Base-by-base conservation (phyloP, 35 echinoderm and acorn worm species). In the Holothuria glaberrima region DNA sequence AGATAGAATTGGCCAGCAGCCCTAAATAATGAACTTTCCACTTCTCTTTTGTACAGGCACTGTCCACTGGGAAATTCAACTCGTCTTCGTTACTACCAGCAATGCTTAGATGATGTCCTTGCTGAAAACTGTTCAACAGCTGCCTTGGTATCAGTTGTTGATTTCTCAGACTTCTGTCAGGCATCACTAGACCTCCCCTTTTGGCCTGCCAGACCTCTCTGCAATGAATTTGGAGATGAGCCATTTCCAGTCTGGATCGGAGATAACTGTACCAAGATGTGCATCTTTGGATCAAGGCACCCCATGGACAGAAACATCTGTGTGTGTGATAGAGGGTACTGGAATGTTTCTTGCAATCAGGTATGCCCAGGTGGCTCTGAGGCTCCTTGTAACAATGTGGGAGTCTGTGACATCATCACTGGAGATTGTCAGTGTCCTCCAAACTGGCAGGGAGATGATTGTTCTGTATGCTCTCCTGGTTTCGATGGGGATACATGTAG, bases 231-330 rank as follows among this genome's bases (percentile, higher is more conserved):
- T 76, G 88, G 89, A 6, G 83, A 88, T 74, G 76, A 82, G 5
- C 81, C 88, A 12, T 97, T 97, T 75, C 94, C 94, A 36, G n/a
- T 90, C 5, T 97, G 94, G 94, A 97, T 97, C 71, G 94, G 94
- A 24, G 91, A 97, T 58, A 77, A 82, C 62, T 97, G 94, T 75
- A 63, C 90, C 59, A 93, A 88, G 44, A 56, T 63, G 18, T 97
- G 94, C 65, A 24, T 83, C 1, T 97, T 94, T 89, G 94, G 94
- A 19, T 30, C 24, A n/a, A 87, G 48, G 16, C 82, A 91, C 46
- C 91, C 88, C 9, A 45, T 60, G 12, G 59, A 93, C 41, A 63
- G 71, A 12, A 93, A 91, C 59, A 74, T 88, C 17, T 97, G 94
- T 86, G 74, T 97, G 12, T 97, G 94, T 88, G 48, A 93, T 30